phyloP scores from a whole-genome alignment of 2,888 invertebrate species.

The Rugalucina vietnamica region DNA sequence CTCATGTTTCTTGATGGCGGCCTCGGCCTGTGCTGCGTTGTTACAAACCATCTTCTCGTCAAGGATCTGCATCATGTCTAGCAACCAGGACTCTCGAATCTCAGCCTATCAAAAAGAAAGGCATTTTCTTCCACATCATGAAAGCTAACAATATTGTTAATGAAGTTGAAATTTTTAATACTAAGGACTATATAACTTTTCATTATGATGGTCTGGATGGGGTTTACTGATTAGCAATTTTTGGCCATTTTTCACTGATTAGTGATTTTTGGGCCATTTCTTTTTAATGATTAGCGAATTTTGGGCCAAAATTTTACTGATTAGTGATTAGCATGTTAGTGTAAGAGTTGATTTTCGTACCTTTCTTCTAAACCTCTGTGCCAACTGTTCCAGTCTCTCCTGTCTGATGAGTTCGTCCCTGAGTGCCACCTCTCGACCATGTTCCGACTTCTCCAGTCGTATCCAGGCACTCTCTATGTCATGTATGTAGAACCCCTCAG shows the following conservation, averaged over 20 bases:
- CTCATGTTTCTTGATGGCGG: conserved; percentile 98
- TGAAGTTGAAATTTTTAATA: no score
- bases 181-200: no score
- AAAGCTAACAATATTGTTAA: no score
- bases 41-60: conserved; percentile 87
- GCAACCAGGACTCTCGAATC: conserved; percentile 96
- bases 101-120: conserved; percentile 89
- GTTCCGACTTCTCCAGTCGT: conserved; percentile 95
- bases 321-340: no score
- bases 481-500: conserved; percentile 94
- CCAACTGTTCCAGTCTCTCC: conserved; percentile 96
- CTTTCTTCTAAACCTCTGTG: conserved; percentile 98
- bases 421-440: conserved; percentile 95
- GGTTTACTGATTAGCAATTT: no score
- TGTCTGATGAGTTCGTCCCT: conserved; percentile 94
- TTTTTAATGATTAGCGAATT: no score
- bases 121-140: no score
- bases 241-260: no score
- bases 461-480: conserved; percentile 98
- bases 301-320: no score
- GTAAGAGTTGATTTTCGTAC: no score
- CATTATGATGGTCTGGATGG: no score
- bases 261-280: no score
- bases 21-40: conserved; percentile 96
- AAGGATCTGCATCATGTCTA: conserved; percentile 98